These are phyloP conservation scores for Elymnias hypermnestra DNA, from an alignment of 1,140 invertebrate species.

Conservation along the genomic window DNA sequence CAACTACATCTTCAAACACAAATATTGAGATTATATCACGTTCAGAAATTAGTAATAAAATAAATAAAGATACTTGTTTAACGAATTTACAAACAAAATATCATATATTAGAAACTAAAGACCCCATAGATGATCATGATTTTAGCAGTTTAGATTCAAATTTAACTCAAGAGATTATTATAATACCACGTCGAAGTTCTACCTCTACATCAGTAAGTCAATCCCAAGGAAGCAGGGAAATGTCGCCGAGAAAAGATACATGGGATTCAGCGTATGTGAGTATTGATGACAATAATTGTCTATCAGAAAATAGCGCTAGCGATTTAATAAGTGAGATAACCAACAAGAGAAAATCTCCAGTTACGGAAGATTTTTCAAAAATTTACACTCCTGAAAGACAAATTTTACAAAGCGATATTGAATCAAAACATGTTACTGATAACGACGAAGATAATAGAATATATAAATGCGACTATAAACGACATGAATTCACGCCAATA, in stretches of 20 bases:
- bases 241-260: constrained; percentile 57
- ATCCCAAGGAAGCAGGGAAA: constrained; percentile 25
- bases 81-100: background rate
- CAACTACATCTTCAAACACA: constrained; percentile 7
- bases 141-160: constrained; percentile 21
- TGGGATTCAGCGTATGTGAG: constrained; percentile 75
- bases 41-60: constrained; percentile 1
- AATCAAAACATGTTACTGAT: constrained; percentile 30
- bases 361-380: constrained; percentile 37
- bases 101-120: no score
- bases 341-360: constrained; percentile 46
- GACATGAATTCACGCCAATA: constrained; percentile 52
- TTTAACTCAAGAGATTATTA: constrained; percentile 15
- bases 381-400: constrained; percentile 60
- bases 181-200: constrained; percentile 12
- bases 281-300: constrained; percentile 58
- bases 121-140: constrained; percentile 8
- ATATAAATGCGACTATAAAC: constrained; percentile 43
- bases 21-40: background rate
- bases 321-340: constrained; percentile 26
- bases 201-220: constrained; percentile 6
- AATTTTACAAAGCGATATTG: constrained; percentile 53
- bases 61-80: constrained; percentile 2
- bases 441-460: constrained; percentile 32
- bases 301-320: constrained; percentile 4